Conservation (phyloP, 1,140 invertebrate species). For the Thaumetopoea pityocampa region DNA sequence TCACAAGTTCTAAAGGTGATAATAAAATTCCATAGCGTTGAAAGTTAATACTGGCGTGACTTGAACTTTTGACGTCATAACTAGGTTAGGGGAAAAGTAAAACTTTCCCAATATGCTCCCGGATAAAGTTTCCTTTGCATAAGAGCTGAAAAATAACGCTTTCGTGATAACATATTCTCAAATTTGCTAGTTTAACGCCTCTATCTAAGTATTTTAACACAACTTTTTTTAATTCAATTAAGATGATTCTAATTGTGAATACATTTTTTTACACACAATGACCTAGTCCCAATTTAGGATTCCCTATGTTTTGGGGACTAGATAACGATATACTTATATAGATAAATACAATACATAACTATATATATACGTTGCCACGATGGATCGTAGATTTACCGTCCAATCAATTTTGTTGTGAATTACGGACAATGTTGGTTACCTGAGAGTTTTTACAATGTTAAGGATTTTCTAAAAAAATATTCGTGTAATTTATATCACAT, state of each 20-base stretch:
- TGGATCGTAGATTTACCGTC: no score
- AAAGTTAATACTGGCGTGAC: constrained; percentile 27
- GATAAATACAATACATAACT: no score
- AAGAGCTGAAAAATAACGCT: constrained; percentile 37
- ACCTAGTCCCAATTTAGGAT: no score
- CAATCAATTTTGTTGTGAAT: no score
- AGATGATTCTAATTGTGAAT: constrained; percentile 11
- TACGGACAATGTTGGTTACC: no score
- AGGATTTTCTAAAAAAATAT: no score
- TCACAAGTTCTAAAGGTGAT: constrained; percentile 30
- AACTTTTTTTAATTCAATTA: constrained; percentile 23
- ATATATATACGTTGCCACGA: no score
- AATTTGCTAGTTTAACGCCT: constrained; percentile 25
- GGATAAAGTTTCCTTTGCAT: constrained; percentile 33
- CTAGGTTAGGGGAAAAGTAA: constrained; percentile 54
- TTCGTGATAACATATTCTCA: constrained; percentile 30
- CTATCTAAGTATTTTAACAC: constrained; percentile 13
- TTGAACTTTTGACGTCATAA: constrained; percentile 36
- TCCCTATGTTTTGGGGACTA: no score
- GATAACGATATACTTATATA: no score
- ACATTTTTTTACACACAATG: no score
- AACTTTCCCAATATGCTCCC: constrained; percentile 49
- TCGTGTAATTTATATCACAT: no score
- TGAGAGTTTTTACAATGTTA: no score
- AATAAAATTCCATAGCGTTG: constrained; percentile 30